Base-by-base conservation (phyloP, 2,797 vertebrate species). In the Microctenopoma lineatum region DNA sequence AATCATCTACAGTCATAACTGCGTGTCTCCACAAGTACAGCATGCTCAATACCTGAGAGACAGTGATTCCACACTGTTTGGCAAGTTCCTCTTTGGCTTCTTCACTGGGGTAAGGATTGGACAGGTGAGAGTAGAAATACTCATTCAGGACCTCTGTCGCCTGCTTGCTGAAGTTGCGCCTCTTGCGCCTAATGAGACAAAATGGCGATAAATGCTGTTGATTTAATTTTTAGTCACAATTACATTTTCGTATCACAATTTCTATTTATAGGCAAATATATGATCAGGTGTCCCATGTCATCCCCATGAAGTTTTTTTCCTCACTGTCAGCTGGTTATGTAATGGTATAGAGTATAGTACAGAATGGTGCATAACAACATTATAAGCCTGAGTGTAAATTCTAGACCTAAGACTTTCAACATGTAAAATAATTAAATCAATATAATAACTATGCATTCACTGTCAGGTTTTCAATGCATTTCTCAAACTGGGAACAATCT, bases 31-130 rank as follows among this genome's bases (percentile, higher is more conserved):
- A 11, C 1, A 51, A 4, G 32, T n/a, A 16, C 5, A 44, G 29
- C 3, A 2, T 0, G 15, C 32, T 34, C 32, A 1, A 55, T 78
- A 99, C 98, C 98, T 99, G 98, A 92, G 98, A 99, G 76, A 99
- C 90, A 7, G 98, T 99, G 94, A 99, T 99, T 85, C 95, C 93
- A 4, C 98, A 99, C 73, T 94, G 92, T 93, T 99, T 99, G 92
- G 97, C 98, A 66, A 99, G 93, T 87, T 99, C 98, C 89, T 99
- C 98, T 96, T 99, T 99, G 95, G 98, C 98, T 94, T 99, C 98
- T 95, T 99, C 98, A 67, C 98, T 99, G 92, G 98, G 98, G 89
- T 99, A 99, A 21, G 98, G 98, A 95, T 99, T 99, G 90, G 97
- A 99, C 90, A 99, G 96, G 91, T 99, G 98, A 64, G 98, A 99